Base-by-base conservation (phyloP, 2,113 vertebrate species). In the Ctenodactylus gundi region DNA sequence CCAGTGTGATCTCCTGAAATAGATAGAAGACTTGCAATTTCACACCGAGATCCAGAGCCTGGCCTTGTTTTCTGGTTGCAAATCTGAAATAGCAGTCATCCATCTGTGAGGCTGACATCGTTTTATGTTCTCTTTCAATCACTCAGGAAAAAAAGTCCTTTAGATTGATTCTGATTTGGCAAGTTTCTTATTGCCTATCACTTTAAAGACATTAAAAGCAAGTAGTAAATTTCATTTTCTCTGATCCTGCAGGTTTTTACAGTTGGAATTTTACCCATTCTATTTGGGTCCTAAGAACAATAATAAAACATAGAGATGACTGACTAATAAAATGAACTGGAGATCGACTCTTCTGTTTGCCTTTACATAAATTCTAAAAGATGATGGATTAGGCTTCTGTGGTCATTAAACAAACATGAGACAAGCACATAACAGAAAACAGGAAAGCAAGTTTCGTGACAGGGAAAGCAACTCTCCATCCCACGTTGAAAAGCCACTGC, bases 51-150 rank as follows among this genome's bases (percentile, higher is more conserved):
- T 93, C 96, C 96, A 49, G 90, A 97, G 88, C 93, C 81, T 94
- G 97, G 97, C 96, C 97, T 97, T 98, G 97, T 97, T 98, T 98
- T 91, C 97, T 94, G 36, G 88, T 97, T 98, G 97, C 98, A 98
- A 90, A 97, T 98, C 96, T 97, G 97, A 98, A 98, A 98, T 90
- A 96, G 95, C 91, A 97, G 96, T 96, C 97, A 97, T 97, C 94
- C 97, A 98, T 98, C 97, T 95, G 96, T 98, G 97, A 97, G 77
- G 76, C 91, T 97, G 98, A 97, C 98, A 97, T 97, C 82, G 87
- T 97, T 98, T 98, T 98, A 98, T 97, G 93, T 93, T 98, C 92
- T 94, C 95, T 98, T 97, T 98, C 97, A 97, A 46, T 98, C 97
- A 97, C 21, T 85, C 92, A 2, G 7, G 73, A 95, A 95, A 97